Conservation (phyloP, 2,888 invertebrate species). For the Microplitis manilae region DNA sequence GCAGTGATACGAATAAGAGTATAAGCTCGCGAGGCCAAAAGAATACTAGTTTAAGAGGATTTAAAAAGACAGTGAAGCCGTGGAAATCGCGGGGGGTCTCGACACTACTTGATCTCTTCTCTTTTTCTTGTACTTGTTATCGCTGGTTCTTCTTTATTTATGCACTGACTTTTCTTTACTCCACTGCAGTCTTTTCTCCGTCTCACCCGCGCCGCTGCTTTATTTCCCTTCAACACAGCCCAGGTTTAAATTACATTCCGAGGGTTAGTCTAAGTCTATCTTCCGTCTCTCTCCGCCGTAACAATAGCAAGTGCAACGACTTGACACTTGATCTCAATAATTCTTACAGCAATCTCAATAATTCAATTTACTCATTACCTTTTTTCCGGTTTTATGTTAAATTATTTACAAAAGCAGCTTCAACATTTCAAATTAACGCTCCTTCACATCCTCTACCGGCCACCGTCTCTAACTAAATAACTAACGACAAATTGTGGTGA, state of each 20-base stretch:
- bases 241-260: constrained; percentile 39
- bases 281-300: constrained; percentile 16
- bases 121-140: constrained; percentile 48
- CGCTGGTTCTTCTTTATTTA: constrained; percentile 48
- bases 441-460: too few species aligned
- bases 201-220: constrained; percentile 44
- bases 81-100: constrained; percentile 71
- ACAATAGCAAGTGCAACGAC: constrained; percentile 33
- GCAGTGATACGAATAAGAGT: constrained; percentile 9
- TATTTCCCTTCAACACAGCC: constrained; percentile 46
- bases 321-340: constrained; percentile 34
- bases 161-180: constrained; percentile 45
- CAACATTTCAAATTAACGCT: too few species aligned
- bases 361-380: constrained; percentile 18
- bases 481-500: constrained; percentile 11
- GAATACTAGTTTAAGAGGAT: constrained; percentile 72
- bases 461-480: neutral
- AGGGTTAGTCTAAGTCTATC: constrained; percentile 1
- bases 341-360: constrained; percentile 28
- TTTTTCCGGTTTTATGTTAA: too few species aligned
- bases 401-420: too few species aligned
- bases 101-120: constrained; percentile 64
- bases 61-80: constrained; percentile 69
- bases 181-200: constrained; percentile 40
- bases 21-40: constrained; percentile 68